A percentile compares a stretch with the other conserved stretches of the same genome.
phyloP scores from a whole-genome alignment of 2,888 invertebrate genomes.

The Aspidiotus rigidus region DNA sequence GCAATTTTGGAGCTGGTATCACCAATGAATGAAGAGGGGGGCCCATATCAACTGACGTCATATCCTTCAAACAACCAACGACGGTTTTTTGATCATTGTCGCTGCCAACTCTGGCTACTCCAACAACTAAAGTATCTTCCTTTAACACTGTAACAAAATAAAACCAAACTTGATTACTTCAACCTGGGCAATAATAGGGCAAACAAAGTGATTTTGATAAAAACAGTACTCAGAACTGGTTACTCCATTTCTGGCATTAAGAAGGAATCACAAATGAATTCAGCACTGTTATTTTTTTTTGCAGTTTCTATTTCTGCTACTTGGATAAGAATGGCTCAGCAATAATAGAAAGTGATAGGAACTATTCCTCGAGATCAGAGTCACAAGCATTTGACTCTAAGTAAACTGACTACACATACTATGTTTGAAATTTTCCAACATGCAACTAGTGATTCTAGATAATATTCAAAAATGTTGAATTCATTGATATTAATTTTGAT shows the following conservation, averaged over 20 bases:
- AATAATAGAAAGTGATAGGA: too few species aligned
- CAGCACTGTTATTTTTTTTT: too few species aligned
- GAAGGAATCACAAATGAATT: too few species aligned
- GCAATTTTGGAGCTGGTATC: conserved; percentile 68
- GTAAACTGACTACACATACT: too few species aligned
- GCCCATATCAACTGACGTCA: conserved; percentile 68
- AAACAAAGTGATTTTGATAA: not conserved
- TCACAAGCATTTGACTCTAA: too few species aligned
- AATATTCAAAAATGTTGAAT: too few species aligned
- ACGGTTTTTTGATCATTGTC: conserved; percentile 62
- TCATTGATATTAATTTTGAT: too few species aligned
- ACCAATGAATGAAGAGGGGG: conserved; percentile 89
- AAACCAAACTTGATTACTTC: not conserved
- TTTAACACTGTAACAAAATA: conserved; percentile 42
- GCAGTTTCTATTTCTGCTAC: too few species aligned
- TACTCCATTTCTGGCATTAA: not conserved
- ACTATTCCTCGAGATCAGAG: too few species aligned
- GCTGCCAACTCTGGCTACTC: conserved; percentile 84
- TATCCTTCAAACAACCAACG: conserved; percentile 60
- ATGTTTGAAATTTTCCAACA: too few species aligned
- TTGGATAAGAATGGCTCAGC: too few species aligned
- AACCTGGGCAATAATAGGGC: not conserved
- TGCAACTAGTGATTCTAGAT: too few species aligned
- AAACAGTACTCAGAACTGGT: not conserved
- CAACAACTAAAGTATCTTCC: conserved; percentile 63